Base-by-base conservation (phyloP, 2,888 invertebrate genomes). In the Ormyrus thymus region DNA sequence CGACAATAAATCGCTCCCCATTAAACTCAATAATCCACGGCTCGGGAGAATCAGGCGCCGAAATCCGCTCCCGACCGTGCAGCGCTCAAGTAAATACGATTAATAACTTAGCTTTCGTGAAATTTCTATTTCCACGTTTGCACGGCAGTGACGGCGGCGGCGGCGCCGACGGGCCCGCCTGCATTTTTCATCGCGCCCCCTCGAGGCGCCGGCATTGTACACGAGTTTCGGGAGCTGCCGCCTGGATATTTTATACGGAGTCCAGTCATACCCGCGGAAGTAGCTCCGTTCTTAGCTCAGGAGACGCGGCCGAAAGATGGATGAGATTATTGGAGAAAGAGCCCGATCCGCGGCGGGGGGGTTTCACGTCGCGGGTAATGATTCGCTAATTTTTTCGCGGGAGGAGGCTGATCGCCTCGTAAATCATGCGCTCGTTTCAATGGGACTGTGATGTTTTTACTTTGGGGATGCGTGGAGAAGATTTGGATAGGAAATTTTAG, bases 201-300 rank as follows among this genome's bases (percentile, higher is more conserved):
- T 29, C 29, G 29, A 29, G 29, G 29, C 29, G 46, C 56, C 59
- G 50, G 62, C 56, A 62, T 76, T 76, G 61, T 75, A 46, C 51
- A n/a, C 56, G 56, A 65, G 56, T 48, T 73, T 64, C 29, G 43
- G 46, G 64, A 61, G 61, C 11, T 59, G 10, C 15, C n/a, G 45
- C 51, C n/a, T 75, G 61, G 76, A 76, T 76, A 69, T 76, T 76
- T 76, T 46, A 69, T 76, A 53, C 15, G 53, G n/a, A 10, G 73
- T 56, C 62, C 13, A 72, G 73, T 73, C 73, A 48, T 6, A 46
- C 53, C n/a, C n/a, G 8, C 45, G 48, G 0, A 8, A n/a, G 58
- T n/a, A 56, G 55, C 68, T 68, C 55, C 43, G 29, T 55, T 53
- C 45, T 55, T 15, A 43, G 51, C 45, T 62, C 10, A 9, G n/a